Base-by-base conservation (phyloP, 2,113 vertebrate species). In the Polyodon spathula region DNA sequence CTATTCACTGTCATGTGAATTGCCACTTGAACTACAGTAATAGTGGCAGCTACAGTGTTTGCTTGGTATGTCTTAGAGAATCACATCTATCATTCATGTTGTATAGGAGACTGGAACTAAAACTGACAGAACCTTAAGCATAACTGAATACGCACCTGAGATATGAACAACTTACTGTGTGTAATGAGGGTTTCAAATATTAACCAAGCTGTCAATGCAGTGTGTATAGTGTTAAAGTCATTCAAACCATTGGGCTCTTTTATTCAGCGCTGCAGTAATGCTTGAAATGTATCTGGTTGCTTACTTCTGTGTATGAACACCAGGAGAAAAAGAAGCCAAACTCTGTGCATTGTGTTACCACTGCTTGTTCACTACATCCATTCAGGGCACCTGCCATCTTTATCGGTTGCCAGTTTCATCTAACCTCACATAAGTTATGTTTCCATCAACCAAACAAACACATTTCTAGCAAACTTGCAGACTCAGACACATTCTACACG, bases 141-240 rank as follows among this genome's bases (percentile, higher is more conserved):
- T 79, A 82, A 81, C 81, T 82, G 81, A 78, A 71, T 68, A 56
- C 63, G 53, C 63, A 78, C 69, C 77, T 71, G 74, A 76, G 76
- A 77, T 75, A 74, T 63, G 54, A 57, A 70, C 66, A 58, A 66
- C 78, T 75, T 76, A 78, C 27, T 27, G 27, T 27, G 3, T 81
- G 73, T 76, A 77, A 82, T 72, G 83, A 80, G 69, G 62, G 70
- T 68, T 71, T 71, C 67, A 69, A 71, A 81, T 68, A 77, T 79
- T 66, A 77, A 61, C 67, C 61, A 64, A 77, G 78, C 63, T 54
- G 75, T 66, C 72, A 76, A 63, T 65, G 68, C 75, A 51, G 77
- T 77, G 76, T 72, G 75, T 63, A 73, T 41, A 65, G 58, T 63
- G 63, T 66, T 69, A 70, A 78, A 77, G 73, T 76, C 74, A 78